These are phyloP conservation scores for Misgurnus mizolepis DNA, from an alignment of 2,113 vertebrate species.

Conservation along the genomic window DNA sequence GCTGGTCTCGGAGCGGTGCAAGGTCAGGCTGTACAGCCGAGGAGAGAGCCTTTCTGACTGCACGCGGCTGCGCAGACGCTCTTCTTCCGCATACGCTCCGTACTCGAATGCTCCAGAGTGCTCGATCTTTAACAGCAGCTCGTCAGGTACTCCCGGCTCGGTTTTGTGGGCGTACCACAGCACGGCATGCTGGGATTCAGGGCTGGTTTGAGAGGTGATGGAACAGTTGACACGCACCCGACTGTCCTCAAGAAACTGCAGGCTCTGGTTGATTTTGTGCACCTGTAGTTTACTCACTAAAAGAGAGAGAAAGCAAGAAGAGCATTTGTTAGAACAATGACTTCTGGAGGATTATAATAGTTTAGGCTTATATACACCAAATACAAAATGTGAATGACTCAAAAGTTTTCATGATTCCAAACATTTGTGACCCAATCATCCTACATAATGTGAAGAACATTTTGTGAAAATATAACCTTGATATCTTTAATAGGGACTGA, in stretches of 20 bases:
- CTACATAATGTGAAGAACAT: too few species aligned
- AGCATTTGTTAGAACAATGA: slow-evolving; percentile 23
- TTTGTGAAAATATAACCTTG: too few species aligned
- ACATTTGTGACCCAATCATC: too few species aligned
- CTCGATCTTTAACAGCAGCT: slow-evolving; percentile 92
- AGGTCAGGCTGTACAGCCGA: slow-evolving; percentile 86
- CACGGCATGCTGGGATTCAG: slow-evolving; percentile 87
- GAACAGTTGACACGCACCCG: slow-evolving; percentile 90
- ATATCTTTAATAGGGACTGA: too few species aligned
- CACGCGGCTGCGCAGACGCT: slow-evolving; percentile 84
- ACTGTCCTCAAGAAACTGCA: slow-evolving; percentile 85
- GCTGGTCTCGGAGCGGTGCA: slow-evolving; percentile 85
- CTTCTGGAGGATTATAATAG: slow-evolving; percentile 24
- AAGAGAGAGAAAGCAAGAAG: slow-evolving; percentile 1
- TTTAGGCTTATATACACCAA: too few species aligned
- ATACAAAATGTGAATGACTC: too few species aligned
- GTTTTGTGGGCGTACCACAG: slow-evolving; percentile 89
- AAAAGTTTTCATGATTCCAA: too few species aligned
- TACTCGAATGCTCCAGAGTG: slow-evolving; percentile 86
- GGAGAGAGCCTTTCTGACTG: slow-evolving; percentile 86
- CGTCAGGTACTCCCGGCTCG: slow-evolving; percentile 74
- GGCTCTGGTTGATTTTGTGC: slow-evolving; percentile 87
- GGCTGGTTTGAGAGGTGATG: slow-evolving; percentile 85
- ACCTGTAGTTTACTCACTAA: slow-evolving; percentile 90
- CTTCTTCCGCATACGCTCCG: slow-evolving; percentile 89